Conservation (phyloP, 2,888 invertebrate species). For the Noctua janthina region DNA sequence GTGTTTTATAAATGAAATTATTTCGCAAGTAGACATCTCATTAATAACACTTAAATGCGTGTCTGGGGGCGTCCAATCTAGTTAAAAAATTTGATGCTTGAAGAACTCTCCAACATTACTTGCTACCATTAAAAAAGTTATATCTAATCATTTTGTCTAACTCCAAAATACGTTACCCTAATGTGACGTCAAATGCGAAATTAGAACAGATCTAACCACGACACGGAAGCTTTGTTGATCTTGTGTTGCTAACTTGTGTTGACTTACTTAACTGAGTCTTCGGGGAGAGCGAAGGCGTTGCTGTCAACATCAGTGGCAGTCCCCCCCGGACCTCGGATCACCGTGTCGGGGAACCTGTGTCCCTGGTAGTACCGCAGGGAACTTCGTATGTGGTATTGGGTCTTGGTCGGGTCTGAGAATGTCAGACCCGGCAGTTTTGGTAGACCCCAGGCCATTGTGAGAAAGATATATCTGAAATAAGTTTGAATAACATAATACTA, state of each 20-base stretch:
- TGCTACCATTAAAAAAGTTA: neutral
- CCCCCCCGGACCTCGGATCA: conserved; percentile 91
- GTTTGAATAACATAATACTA: neutral
- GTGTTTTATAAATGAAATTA: neutral
- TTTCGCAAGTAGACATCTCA: conserved; percentile 8
- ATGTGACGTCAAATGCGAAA: conserved; percentile 22
- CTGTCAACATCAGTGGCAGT: conserved; percentile 91
- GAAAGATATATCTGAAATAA: conserved; percentile 22
- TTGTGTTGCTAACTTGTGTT: conserved; percentile 37
- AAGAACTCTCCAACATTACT: neutral
- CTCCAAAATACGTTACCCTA: conserved; percentile 33
- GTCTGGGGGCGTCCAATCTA: neutral
- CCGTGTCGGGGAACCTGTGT: conserved; percentile 90
- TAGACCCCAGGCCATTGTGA: conserved; percentile 90
- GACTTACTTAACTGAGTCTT: conserved; percentile 89
- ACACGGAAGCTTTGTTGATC: conserved; percentile 25
- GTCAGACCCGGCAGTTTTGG: conserved; percentile 93
- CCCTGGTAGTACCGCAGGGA: conserved; percentile 93
- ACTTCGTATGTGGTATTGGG: conserved; percentile 91
- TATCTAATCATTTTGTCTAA: neutral
- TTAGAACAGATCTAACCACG: conserved; percentile 16
- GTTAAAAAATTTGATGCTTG: neutral
- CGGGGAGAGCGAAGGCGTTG: conserved; percentile 89
- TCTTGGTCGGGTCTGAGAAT: conserved; percentile 92
- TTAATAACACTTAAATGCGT: neutral